Conservation (phyloP, 2,888 invertebrate genomes). For the Perizoma flavofasciatum region DNA sequence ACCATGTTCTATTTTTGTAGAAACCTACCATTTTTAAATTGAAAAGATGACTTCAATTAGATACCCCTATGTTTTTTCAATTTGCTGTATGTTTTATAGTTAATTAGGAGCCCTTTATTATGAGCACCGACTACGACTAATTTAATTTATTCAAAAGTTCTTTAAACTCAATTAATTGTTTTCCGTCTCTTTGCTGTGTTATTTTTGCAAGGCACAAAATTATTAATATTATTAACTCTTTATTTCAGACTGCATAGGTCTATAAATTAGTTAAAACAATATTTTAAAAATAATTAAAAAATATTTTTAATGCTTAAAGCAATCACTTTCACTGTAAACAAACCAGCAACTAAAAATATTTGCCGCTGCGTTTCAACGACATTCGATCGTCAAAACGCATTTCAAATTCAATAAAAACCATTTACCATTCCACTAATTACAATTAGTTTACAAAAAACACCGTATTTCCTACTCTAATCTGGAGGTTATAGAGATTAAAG, state of each 20-base stretch:
- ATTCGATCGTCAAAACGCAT: conserved; percentile 44
- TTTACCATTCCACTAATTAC: conserved; percentile 45
- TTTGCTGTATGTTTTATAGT: too few species aligned
- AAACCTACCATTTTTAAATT: too few species aligned
- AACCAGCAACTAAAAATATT: conserved; percentile 28
- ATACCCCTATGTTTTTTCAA: too few species aligned
- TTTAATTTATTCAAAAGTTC: not conserved
- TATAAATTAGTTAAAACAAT: too few species aligned
- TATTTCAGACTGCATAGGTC: too few species aligned
- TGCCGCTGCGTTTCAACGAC: conserved; percentile 23
- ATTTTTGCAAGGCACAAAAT: conserved; percentile 10
- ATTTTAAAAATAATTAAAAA: too few species aligned
- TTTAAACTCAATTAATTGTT: not conserved
- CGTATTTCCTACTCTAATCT: conserved; percentile 30
- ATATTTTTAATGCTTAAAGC: too few species aligned
- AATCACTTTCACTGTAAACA: conserved; percentile 9
- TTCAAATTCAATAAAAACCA: conserved; percentile 43
- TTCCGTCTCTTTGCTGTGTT: conserved; percentile 9
- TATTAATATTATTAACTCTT: too few species aligned
- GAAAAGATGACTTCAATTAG: too few species aligned
- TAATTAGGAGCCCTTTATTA: too few species aligned
- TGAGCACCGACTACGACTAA: too few species aligned
- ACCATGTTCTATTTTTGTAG: too few species aligned
- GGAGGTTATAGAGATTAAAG: conserved; percentile 11
- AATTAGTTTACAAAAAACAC: conserved; percentile 1